Base-by-base conservation (phyloP, 1,140 invertebrate genomes). In the Luehdorfia chinensis region DNA sequence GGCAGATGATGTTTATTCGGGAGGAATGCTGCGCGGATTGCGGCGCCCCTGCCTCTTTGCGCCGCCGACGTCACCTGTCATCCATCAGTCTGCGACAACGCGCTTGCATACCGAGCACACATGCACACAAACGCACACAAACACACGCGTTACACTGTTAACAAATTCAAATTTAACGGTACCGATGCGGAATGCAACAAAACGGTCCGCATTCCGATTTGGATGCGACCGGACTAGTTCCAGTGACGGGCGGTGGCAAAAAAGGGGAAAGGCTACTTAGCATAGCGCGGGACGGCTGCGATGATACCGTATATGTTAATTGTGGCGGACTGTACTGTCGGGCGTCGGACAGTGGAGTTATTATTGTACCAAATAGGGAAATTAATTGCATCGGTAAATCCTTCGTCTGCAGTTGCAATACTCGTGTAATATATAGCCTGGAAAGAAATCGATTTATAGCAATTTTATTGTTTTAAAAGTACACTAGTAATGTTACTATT, bases 31-130 rank as follows among this genome's bases (percentile, higher is more conserved):
- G n/a, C n/a, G n/a, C n/a, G n/a, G n/a, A n/a, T 7, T 6, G 44
- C 25, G 27, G 55, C 55, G 44, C 30, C 65, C 58, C 65, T 59
- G 50, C 31, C 47, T 49, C 72, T 75, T 73, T 77, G 75, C 61
- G 72, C 72, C 75, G 79, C 81, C 77, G 79, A 68, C 73, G 73
- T 84, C 81, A 85, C 39, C 77, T 85, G 81, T 83, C 81, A 84
- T 73, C 75, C 81, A 78, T 84, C 81, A 80, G 79, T 84, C 81
- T 56, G 66, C 55, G 72, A 67, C 68, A 53, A 79, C 74, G 76
- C 76, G 75, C 75, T 69, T 74, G 70, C 71, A 68, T 71, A 83
- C 59, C 62, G 61, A 62, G 51, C 60, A 50, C 61, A 63, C 67
- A 61, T 55, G 12, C 33, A 21, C 52, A 31, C 48, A 13, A 49